Base-by-base conservation (phyloP, 1,140 invertebrate species). In the Diorhabda carinulata region DNA sequence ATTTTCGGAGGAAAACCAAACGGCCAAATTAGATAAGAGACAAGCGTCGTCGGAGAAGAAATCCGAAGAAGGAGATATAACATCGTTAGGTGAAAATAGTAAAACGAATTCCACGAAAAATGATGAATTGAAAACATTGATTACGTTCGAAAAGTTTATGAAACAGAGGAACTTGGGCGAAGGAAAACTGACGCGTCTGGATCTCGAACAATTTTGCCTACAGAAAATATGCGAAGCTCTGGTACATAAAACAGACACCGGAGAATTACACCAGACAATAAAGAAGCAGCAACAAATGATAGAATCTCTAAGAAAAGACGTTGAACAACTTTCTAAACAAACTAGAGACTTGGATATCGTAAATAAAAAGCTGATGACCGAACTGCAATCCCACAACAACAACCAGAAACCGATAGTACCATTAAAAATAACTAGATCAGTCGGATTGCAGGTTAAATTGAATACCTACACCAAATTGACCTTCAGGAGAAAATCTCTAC, bases 401-500 rank as follows among this genome's bases (percentile, higher is more conserved):
- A 25, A 25, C 1, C 68, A 71, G 44, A 84, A 84, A 74, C 78
- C 77, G 40, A 73, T 88, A 4, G 83, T 86, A 5, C 91, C 91
- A 0, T 86, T 92, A 3, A 91, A 91, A 81, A 92, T 93, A 56
- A 93, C 91, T 40, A 83, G 92, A 63, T 92, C 91, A 5, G 92
- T 94, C 41, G 91, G 91, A 40, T 84, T 94, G 64, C 92, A 94
- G 84, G 91, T 92, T 84, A 72, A 71, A 58, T 64, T 78, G 56
- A 73, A 73, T 63, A 52, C 61, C 43, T 70, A 1, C 25, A 25
- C 1, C 1, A 1, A 25, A 25, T 25, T 25, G 25, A 25, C 2
- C 25, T 25, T 1, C 25, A 25, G 25, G 25, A 25, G 25, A 1
- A 25, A 1, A 25, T 1, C 25, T 25, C 25, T 25, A 25, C 25